Base-by-base conservation (phyloP, 1,140 invertebrate species). In the Piezodorus guildinii region DNA sequence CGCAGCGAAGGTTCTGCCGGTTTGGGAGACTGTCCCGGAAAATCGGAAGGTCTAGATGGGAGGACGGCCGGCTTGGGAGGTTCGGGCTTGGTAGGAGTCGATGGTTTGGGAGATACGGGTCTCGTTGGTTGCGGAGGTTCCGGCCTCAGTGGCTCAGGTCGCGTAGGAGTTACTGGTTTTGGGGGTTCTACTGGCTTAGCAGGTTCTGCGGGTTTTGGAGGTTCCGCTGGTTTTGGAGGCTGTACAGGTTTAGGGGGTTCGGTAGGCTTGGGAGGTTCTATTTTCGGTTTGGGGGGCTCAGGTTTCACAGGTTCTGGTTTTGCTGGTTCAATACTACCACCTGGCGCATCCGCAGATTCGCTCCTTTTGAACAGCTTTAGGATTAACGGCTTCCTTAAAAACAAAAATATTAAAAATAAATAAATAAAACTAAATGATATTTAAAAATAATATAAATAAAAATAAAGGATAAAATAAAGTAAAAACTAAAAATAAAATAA, bases 181-280 rank as follows among this genome's bases (percentile, higher is more conserved):
- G 62, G 21, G 1, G 62, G 62, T 23, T 63, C 46, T 10, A 10
- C 44, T 44, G 54, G 21, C 23, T 23, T 64, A 9, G 54, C 4
- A 10, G 52, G 51, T 58, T 30, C 62, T 1, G n/a, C 5, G 23
- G 44, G 49, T 27, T 63, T 63, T 10, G 52, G 27, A 10, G 62
- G 52, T 19, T 63, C 62, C 10, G 52, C 34, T 19, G 62, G 62
- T 45, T 60, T 39, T 30, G 63, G 63, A 58, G 34, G 16, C 16
- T 51, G 27, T 8, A 30, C 21, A 27, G 62, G 62, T 27, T 62
- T 62, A 17, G 62, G 45, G 9, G 62, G 62, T 19, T 62, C 62
- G 27, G 8, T 21, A 54, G 52, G 19, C 39, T 19, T 64, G 2
- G 52, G n/a, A 16, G 51, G 49, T 56, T 51, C 61, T 23, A 45